Evolutionary conservation across 2,113 vertebrate genomes (phyloP).

Genomic region (Mirza zaza): DNA sequence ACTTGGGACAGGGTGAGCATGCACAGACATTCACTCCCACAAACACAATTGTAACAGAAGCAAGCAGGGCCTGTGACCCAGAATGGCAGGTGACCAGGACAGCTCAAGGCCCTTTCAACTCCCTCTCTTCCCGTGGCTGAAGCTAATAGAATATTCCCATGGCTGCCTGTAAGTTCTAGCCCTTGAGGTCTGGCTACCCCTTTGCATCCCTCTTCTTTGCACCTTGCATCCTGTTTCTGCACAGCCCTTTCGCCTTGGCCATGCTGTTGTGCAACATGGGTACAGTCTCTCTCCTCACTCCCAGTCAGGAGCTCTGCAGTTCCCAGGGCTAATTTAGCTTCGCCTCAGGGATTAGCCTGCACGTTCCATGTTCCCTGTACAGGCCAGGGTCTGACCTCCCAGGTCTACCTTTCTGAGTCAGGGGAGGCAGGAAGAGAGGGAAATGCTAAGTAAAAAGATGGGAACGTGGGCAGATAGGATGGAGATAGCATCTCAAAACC

Average conservation of each 20-base stretch:
- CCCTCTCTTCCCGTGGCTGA: background rate
- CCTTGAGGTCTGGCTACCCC: too few species aligned
- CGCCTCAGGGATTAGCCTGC: accelerated
- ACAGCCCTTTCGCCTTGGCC: background rate
- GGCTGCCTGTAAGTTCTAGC: background rate
- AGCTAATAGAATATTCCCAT: background rate
- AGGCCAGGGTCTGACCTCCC: background rate
- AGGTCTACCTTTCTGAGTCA: background rate
- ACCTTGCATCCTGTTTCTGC: background rate
- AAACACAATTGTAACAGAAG: too few species aligned
- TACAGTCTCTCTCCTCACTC: background rate
- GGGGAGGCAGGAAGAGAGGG: background rate
- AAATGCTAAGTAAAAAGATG: too few species aligned
- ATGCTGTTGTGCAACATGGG: too few species aligned
- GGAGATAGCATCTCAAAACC: background rate
- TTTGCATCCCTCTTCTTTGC: background rate
- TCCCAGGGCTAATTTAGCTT: too few species aligned
- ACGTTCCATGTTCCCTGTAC: background rate
- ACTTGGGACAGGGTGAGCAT: too few species aligned
- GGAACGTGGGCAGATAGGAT: background rate
- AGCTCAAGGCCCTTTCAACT: background rate
- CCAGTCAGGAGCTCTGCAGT: background rate
- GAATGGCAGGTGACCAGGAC: background rate
- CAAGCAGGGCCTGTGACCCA: too few species aligned
- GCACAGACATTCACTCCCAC: background rate